phyloP scores from a whole-genome alignment of 2,888 invertebrate genomes.

The Rhamnusium bicolor region DNA sequence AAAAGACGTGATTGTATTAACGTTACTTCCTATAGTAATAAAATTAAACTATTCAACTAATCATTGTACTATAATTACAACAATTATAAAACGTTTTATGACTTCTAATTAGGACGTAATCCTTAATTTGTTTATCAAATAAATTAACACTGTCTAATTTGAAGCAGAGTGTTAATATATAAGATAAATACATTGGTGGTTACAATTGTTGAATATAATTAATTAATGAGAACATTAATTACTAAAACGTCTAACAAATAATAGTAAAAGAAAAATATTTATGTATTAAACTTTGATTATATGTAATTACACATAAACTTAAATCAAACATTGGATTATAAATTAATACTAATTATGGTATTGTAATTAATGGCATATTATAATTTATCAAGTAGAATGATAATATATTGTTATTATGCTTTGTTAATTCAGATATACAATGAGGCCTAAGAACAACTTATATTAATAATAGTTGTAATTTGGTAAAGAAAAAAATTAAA shows the following conservation, averaged over 20 bases:
- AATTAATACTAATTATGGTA: neutral
- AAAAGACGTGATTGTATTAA: neutral
- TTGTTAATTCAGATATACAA: too few species aligned
- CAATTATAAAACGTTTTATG: conserved; percentile 3
- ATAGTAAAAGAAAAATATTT: conserved; percentile 2
- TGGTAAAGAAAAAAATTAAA: too few species aligned
- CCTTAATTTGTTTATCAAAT: conserved; percentile 22
- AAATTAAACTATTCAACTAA: neutral
- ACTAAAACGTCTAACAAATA: conserved; percentile 18
- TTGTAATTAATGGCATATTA: conserved; percentile 1
- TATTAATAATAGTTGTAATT: too few species aligned
- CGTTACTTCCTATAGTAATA: neutral
- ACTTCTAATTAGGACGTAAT: neutral
- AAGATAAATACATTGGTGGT: conserved; percentile 23
- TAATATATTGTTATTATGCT: neutral
- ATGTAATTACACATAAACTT: neutral
- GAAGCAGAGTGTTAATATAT: conserved; percentile 11
- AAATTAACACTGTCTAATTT: conserved; percentile 12
- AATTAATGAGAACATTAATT: conserved; percentile 24
- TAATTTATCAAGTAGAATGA: conserved; percentile 1
- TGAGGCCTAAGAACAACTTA: too few species aligned
- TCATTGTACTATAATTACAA: conserved; percentile 5
- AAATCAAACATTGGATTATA: neutral
- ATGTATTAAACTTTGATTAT: neutral
- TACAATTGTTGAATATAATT: conserved; percentile 20